These are phyloP conservation scores for Drosophila kanapiae DNA, from an alignment of 1,140 invertebrate genomes.

Conservation along the genomic window DNA sequence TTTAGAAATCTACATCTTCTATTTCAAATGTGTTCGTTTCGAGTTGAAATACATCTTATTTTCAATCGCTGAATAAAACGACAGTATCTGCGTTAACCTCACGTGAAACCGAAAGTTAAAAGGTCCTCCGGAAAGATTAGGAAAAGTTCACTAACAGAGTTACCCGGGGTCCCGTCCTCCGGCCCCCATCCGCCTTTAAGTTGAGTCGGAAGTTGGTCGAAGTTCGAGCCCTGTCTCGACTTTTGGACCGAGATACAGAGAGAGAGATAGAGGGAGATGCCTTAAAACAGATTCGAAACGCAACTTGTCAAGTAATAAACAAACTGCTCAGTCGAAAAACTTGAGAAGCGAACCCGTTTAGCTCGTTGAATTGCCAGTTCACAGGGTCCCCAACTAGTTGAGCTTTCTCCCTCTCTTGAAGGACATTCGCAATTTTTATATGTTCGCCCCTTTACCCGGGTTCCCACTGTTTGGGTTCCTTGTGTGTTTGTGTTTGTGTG, in stretches of 20 bases:
- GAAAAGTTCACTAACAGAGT: conserved; percentile 26
- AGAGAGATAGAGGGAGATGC: not conserved
- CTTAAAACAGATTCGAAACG: conserved; percentile 35
- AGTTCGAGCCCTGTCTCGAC: conserved; percentile 6
- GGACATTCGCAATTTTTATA: conserved; percentile 37
- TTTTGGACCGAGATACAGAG: conserved; percentile 2
- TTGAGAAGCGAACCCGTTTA: conserved; percentile 44
- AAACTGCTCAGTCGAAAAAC: conserved; percentile 47
- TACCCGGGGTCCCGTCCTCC: not conserved
- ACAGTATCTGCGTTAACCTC: not conserved
- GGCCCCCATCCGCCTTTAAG: not conserved
- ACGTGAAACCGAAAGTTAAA: conserved; percentile 12
- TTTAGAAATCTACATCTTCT: no score
- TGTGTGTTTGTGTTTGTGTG: conserved; percentile 31
- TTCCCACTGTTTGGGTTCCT: conserved; percentile 1
- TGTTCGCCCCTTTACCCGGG: not conserved
- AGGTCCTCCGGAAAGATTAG: conserved; percentile 24
- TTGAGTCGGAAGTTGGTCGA: conserved; percentile 12
- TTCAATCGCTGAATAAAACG: conserved; percentile 5
- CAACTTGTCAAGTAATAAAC: conserved; percentile 48
- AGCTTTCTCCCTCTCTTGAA: conserved; percentile 2
- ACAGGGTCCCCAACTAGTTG: conserved; percentile 29
- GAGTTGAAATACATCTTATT: not conserved
- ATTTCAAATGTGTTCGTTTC: no score
- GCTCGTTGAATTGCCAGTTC: conserved; percentile 42